Percentiles rank a stretch among this genome's conserved stretches.
Evolutionary conservation across 2,888 invertebrate genomes (phyloP).

Genomic region (Terebella lapidaria): DNA sequence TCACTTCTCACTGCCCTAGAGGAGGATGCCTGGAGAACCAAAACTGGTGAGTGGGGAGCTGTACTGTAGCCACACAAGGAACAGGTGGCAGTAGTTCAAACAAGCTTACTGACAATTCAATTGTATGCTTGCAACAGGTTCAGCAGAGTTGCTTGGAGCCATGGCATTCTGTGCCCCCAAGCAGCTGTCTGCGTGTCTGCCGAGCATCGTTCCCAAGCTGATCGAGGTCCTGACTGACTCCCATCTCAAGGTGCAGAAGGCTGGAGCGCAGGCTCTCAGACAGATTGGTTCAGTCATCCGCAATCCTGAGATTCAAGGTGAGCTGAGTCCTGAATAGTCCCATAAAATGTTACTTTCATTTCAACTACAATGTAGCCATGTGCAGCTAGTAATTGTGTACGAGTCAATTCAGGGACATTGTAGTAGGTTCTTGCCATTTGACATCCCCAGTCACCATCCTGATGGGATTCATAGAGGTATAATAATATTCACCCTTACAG

Average conservation of each 20-base stretch:
- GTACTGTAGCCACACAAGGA: no score
- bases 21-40: conserved; percentile 96
- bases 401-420: no score
- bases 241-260: conserved; percentile 92
- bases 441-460: no score
- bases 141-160: conserved; percentile 90
- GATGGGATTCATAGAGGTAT: no score
- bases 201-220: conserved; percentile 94
- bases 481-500: no score
- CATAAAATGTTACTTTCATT: no score
- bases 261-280: conserved; percentile 90
- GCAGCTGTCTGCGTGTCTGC: conserved; percentile 94
- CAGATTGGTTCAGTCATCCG: conserved; percentile 96
- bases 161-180: conserved; percentile 99
- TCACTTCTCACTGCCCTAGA: conserved; percentile 86
- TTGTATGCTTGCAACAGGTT: conserved; percentile 64
- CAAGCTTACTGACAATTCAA: no score
- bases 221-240: conserved; percentile 96
- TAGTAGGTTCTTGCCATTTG: no score
- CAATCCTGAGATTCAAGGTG: conserved; percentile 83
- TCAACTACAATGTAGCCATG: no score
- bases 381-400: no score
- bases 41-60: conserved; percentile 44
- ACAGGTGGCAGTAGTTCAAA: no score
- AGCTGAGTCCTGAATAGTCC: no score